Percentiles rank a stretch among this genome's conserved stretches.
phyloP scores from a whole-genome alignment of 2,888 invertebrate genomes.

The Erebia aethiops region DNA sequence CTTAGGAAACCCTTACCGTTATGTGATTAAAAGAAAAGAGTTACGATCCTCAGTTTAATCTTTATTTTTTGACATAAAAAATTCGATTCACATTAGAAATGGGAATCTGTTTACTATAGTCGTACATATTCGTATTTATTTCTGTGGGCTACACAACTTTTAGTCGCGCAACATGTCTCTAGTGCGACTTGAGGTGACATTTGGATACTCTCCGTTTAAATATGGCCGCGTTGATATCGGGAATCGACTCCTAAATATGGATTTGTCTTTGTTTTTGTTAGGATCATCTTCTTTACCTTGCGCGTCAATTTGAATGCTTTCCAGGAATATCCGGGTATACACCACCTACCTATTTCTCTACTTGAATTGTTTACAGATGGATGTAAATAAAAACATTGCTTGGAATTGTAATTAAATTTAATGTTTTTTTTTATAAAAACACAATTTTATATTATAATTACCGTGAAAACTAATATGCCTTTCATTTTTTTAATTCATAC shows the following conservation, averaged over 20 bases:
- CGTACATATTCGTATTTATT: no score
- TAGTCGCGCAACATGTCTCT: background rate
- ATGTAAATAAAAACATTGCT: no score
- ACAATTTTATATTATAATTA: no score
- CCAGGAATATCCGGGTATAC: conserved; percentile 31
- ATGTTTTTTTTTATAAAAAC: no score
- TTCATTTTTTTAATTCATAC: no score
- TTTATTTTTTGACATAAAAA: no score
- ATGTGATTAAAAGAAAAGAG: no score
- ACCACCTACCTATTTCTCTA: conserved; percentile 7
- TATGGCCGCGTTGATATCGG: conserved; percentile 63
- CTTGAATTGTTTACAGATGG: background rate
- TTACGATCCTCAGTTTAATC: no score
- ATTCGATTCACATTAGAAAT: no score
- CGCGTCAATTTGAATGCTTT: conserved; percentile 23
- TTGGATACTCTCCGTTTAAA: conserved; percentile 69
- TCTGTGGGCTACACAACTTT: background rate
- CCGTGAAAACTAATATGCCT: no score
- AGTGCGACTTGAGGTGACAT: background rate
- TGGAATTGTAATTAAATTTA: no score
- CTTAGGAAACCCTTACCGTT: background rate
- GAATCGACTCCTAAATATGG: conserved; percentile 65
- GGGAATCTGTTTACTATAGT: no score
- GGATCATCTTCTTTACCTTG: conserved; percentile 52
- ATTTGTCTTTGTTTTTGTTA: conserved; percentile 47